Evolutionary conservation across 2,888 invertebrate species (phyloP), one percentile per base, ranked within the genome.

Genomic region (Zaprionus obscuricornis): DNA sequence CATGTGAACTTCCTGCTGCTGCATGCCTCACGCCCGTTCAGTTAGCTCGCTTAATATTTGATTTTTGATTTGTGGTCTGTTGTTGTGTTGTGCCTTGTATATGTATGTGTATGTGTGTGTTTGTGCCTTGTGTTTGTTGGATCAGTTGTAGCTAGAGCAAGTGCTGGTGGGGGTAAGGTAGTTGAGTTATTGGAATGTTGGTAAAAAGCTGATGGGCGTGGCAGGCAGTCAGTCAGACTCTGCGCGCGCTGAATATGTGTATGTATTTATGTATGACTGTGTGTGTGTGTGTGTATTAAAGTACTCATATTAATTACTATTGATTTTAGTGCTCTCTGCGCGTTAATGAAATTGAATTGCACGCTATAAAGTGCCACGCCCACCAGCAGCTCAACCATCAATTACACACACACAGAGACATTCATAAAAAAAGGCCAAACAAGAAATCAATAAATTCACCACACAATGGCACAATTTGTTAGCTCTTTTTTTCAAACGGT

Each of bases 261-360:
- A n/a, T n/a, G n/a, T n/a, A n/a, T n/a, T n/a, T n/a, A 1, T 16
- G 16, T 17, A 11, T 7, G 13, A 11, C 1, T 20, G 39, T 1
- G 27, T 8, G 17, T n/a, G 14, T 13, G 4, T 22, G 49, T 39
- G 39, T 50, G 49, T 56, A 55, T 47, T 66, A 45, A 77, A 85
- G 85, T 79, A 71, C 78, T 85, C 82, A 74, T 83, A 83, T 85
- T 82, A 82, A 82, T 82, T 82, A 83, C 85, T 82, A 82, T 82
- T 79, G 81, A 82, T 82, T 82, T 82, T 79, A 63, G 81, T 83
- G 59, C 84, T 51, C 70, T 27, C 37, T 45, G 70, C 71, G 76
- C 85, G 81, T 83, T 85, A 82, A 82, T 82, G 81, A 82, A 85
- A 85, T 81, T 81, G 81, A 85, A 83, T 60, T 67, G 74, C 70